Base-by-base conservation (phyloP, 2,888 invertebrate species). In the Cerastis rubricosa region DNA sequence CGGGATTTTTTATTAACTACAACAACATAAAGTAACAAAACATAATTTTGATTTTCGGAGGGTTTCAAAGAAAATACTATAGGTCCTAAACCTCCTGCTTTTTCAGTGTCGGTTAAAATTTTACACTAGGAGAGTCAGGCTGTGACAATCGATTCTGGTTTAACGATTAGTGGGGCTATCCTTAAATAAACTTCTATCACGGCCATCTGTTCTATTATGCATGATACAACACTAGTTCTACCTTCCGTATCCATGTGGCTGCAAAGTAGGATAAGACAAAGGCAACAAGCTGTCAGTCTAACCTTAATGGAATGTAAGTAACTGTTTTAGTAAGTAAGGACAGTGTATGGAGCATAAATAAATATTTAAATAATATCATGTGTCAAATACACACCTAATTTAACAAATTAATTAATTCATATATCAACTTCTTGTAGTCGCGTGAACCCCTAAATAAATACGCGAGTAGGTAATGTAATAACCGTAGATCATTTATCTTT, bases 251-350 rank as follows among this genome's bases (percentile, higher is more conserved):
- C 47, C 5, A 17, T 17, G n/a, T n/a, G n/a, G n/a, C 47, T 0
- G 47, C 47, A 47, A 47, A 47, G 47, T 47, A 47, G 40, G 22
- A 22, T 71, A 25, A 4, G 8, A 64, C 63, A 78, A 47, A 72
- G 45, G 35, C 35, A 77, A 51, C 71, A 35, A 40, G 45, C 45
- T 40, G 45, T 51, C 25, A 6, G 25, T 63, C 11, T 63, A 72
- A 54, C 40, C 80, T 73, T 40, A 64, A 64, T 76, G 40, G 57
- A 82, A 71, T 76, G 22, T 76, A 67, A 66, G 66, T 71, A 22
- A 76, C 51, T 76, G 25, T 66, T 70, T 47, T 35, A 81, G 17
- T 66, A 54, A 40, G 29, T 40, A 49, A 54, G 81, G 59, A 66
- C 76, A 25, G 22, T 49, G 43, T 74, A 74, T 59, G 25, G 14